phyloP scores from a whole-genome alignment of 2,113 vertebrate genomes.

The Proteles cristata region DNA sequence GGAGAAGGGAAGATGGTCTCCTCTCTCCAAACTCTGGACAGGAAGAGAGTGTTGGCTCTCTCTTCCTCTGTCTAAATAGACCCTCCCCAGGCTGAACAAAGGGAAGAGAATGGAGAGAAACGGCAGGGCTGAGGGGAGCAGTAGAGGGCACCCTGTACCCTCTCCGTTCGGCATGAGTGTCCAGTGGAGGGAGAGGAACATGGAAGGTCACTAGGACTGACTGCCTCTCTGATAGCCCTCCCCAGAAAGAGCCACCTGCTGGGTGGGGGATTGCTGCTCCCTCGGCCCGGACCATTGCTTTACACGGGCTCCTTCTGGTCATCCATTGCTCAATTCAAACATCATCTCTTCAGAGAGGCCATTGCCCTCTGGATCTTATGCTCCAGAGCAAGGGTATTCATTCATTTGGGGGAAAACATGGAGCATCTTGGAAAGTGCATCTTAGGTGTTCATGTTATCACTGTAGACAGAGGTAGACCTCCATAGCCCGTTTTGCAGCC shows the following conservation, averaged over 20 bases:
- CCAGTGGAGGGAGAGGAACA: neutral
- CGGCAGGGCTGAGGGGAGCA: neutral
- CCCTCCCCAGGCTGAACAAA: neutral
- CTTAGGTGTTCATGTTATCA: constrained; percentile 74
- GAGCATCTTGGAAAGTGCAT: constrained; percentile 74
- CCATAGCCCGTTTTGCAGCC: constrained; percentile 76
- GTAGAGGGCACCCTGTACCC: neutral
- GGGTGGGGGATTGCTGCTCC: neutral
- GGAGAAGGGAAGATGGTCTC: neutral
- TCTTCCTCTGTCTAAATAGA: neutral
- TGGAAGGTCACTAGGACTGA: neutral
- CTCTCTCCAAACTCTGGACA: neutral
- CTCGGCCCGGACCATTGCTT: neutral
- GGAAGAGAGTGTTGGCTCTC: neutral
- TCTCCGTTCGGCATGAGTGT: neutral
- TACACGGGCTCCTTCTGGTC: neutral
- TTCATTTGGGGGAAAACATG: neutral
- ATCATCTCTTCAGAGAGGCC: neutral
- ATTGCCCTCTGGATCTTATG: neutral
- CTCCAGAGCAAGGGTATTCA: neutral
- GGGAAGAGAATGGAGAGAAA: neutral
- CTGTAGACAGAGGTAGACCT: constrained; percentile 81
- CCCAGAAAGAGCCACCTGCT: neutral
- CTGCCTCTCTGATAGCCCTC: neutral
- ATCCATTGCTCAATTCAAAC: neutral